Conservation (phyloP, 2,888 invertebrate species). For the Chloroclysta siterata region DNA sequence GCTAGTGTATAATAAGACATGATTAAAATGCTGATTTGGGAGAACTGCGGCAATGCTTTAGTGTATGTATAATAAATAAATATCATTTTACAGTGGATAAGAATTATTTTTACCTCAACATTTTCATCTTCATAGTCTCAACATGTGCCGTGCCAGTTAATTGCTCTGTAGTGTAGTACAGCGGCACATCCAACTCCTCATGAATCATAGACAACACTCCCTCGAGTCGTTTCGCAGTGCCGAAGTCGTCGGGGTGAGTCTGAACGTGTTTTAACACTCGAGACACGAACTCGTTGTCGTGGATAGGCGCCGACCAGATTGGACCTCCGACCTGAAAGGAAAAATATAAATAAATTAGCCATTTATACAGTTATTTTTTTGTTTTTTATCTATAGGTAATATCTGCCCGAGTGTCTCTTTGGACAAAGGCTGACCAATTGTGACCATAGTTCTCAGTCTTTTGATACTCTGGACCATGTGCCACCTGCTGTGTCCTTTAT, state of each 20-base stretch:
- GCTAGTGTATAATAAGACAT: too few relatives aligned
- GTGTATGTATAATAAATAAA: too few relatives aligned
- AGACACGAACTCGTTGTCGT: conserved; percentile 90
- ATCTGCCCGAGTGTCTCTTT: too few relatives aligned
- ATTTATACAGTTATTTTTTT: too few relatives aligned
- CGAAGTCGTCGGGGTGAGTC: conserved; percentile 75
- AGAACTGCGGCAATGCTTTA: too few relatives aligned
- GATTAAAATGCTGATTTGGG: too few relatives aligned
- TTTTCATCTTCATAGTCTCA: conserved; percentile 88
- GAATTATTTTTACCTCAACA: conserved; percentile 90
- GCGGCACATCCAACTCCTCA: conserved; percentile 95
- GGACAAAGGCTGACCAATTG: too few relatives aligned
- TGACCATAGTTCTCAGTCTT: too few relatives aligned
- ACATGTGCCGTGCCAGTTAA: conserved; percentile 90
- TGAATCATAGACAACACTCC: conserved; percentile 92
- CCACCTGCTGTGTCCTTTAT: too few relatives aligned
- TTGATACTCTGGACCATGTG: too few relatives aligned
- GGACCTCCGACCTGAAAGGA: conserved; percentile 93
- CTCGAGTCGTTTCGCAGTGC: conserved; percentile 90
- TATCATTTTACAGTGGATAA: too few relatives aligned
- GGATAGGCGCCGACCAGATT: conserved; percentile 95
- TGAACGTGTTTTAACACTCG: conserved; percentile 84
- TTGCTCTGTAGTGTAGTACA: conserved; percentile 94
- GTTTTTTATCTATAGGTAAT: too few relatives aligned
- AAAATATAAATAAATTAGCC: background rate